Evolutionary conservation across 2,888 invertebrate genomes (phyloP).

Genomic region (Archaeoteleia sp.): DNA sequence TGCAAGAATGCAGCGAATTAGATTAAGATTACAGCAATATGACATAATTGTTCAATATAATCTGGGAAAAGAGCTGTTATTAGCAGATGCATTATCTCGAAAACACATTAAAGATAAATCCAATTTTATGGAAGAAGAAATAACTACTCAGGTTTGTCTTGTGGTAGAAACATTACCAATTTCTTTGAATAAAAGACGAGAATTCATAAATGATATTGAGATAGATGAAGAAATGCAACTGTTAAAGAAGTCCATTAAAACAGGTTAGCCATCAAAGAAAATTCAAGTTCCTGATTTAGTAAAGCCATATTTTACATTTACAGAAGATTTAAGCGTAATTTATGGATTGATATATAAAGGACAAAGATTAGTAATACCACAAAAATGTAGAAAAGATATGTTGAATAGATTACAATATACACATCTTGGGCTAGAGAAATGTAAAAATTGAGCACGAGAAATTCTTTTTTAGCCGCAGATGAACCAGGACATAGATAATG

Average conservation of each 20-base stretch:
- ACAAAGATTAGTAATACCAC: conserved; percentile 47
- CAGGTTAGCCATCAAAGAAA: conserved; percentile 55
- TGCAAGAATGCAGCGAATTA: neutral
- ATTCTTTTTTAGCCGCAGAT: conserved; percentile 56
- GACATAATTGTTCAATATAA: conserved; percentile 14
- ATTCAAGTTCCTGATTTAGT: conserved; percentile 21
- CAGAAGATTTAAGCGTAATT: conserved; percentile 7
- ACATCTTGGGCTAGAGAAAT: conserved; percentile 57
- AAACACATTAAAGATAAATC: conserved; percentile 22
- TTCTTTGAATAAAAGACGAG: conserved; percentile 9
- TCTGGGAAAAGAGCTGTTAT: conserved; percentile 57
- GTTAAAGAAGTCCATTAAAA: conserved; percentile 45
- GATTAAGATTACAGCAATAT: no score
- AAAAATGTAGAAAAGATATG: conserved; percentile 49
- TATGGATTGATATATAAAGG: conserved; percentile 33
- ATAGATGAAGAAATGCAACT: conserved; percentile 48
- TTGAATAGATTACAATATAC: conserved; percentile 54
- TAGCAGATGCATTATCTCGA: conserved; percentile 63
- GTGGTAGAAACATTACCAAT: conserved; percentile 19
- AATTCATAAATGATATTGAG: conserved; percentile 27
- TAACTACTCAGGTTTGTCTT: conserved; percentile 15
- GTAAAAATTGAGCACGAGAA: conserved; percentile 49
- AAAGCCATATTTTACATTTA: conserved; percentile 22
- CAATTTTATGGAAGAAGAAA: conserved; percentile 24
- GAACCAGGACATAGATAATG: conserved; percentile 51